Conservation (phyloP, 2,888 invertebrate genomes). For the Pandemis cinnamomeana region DNA sequence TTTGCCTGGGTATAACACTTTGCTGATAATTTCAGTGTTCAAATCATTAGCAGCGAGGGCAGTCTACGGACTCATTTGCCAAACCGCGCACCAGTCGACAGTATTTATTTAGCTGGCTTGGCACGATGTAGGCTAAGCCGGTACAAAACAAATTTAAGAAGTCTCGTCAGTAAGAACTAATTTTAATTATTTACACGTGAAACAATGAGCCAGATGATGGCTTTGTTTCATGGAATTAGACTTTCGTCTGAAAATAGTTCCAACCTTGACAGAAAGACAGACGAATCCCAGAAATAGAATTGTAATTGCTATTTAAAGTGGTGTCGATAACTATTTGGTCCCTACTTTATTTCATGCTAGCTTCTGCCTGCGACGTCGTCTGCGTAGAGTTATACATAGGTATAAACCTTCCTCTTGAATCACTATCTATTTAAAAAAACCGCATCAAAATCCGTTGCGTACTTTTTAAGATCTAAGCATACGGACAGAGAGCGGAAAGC, state of each 20-base stretch:
- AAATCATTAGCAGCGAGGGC: slow-evolving; percentile 24
- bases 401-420: too few species aligned
- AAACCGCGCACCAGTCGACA: slow-evolving; percentile 30
- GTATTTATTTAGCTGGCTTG: slow-evolving; percentile 38
- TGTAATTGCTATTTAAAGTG: not conserved
- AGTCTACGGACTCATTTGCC: slow-evolving; percentile 31
- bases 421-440: too few species aligned
- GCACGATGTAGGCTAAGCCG: slow-evolving; percentile 18
- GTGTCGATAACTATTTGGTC: not conserved
- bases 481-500: too few species aligned
- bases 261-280: not conserved
- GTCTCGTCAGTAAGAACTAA: slow-evolving; percentile 33
- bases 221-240: slow-evolving; percentile 20
- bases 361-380: too few species aligned
- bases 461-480: too few species aligned
- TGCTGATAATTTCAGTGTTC: slow-evolving; percentile 23
- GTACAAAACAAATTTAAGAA: slow-evolving; percentile 25
- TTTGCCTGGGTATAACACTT: not conserved
- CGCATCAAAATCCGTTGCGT: too few species aligned
- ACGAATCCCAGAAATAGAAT: not conserved
- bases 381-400: too few species aligned
- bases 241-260: not conserved
- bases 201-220: slow-evolving; percentile 26
- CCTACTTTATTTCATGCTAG: too few species aligned
- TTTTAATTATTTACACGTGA: slow-evolving; percentile 38